Evolutionary conservation across 2,888 invertebrate species (phyloP).

Genomic region (Coremacera marginata): DNA sequence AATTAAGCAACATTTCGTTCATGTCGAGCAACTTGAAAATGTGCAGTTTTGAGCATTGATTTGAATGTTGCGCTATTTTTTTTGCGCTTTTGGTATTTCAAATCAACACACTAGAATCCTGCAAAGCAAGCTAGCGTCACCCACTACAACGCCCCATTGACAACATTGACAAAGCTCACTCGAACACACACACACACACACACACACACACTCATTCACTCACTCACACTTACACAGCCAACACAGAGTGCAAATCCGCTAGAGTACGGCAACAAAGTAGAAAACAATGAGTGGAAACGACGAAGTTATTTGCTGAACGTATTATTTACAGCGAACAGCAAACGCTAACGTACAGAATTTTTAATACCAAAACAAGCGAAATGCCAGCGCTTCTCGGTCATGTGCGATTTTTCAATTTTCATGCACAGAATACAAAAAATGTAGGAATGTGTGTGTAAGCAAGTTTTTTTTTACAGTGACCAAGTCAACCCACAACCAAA

Average conservation of each 20-base stretch:
- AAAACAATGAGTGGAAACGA: constrained; percentile 19
- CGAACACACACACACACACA: neutral
- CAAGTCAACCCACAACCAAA: too few species aligned
- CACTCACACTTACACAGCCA: neutral
- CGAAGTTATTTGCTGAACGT: constrained; percentile 21
- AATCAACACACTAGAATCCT: neutral
- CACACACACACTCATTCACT: neutral
- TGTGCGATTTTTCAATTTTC: constrained; percentile 20
- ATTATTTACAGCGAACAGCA: constrained; percentile 16
- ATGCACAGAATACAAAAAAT: constrained; percentile 21
- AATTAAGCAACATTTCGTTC: neutral
- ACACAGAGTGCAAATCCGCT: neutral
- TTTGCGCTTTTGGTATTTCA: neutral
- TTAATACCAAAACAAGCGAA: constrained; percentile 1
- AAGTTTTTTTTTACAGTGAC: too few species aligned
- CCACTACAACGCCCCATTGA: neutral
- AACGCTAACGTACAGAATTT: neutral
- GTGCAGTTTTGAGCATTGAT: constrained; percentile 19
- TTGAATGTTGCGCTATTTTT: constrained; percentile 26
- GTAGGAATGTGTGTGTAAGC: too few species aligned
- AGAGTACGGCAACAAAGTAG: constrained; percentile 9
- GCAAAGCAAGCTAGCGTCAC: neutral
- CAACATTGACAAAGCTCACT: neutral
- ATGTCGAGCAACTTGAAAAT: neutral
- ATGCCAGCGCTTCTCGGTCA: neutral